Conservation (phyloP, 2,797 vertebrate species). For the Pelodytes ibericus region DNA sequence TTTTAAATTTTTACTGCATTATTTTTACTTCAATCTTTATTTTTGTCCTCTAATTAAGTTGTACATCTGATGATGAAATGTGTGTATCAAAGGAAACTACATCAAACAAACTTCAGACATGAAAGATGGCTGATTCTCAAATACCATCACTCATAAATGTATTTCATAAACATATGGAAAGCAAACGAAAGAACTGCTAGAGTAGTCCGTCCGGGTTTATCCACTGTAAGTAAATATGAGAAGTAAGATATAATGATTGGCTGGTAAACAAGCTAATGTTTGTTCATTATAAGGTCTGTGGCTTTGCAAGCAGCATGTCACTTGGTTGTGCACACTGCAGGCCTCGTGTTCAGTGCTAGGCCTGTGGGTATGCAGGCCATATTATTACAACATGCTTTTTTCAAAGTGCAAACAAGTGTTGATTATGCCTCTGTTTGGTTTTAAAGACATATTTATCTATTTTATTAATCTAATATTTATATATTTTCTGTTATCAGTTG, state of each 20-base stretch:
- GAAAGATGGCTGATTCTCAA: slow-evolving; percentile 6
- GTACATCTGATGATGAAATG: neutral
- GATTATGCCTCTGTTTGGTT: too few species aligned
- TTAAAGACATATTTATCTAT: too few species aligned
- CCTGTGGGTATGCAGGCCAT: neutral
- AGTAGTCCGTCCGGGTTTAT: neutral
- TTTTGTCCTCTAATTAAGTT: too few species aligned
- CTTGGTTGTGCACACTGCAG: neutral
- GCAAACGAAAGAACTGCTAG: neutral
- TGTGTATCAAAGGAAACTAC: neutral
- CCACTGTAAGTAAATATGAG: slow-evolving; percentile 9
- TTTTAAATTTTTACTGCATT: too few species aligned
- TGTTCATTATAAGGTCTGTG: neutral
- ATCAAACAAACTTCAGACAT: slow-evolving; percentile 12
- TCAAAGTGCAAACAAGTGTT: too few species aligned
- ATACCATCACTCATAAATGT: slow-evolving; percentile 1
- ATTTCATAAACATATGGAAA: neutral
- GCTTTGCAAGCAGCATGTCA: neutral
- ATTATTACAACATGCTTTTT: neutral
- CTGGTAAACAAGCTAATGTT: slow-evolving; percentile 3
- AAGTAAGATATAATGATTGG: slow-evolving; percentile 1
- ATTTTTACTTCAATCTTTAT: neutral
- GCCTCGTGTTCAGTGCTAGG: neutral
- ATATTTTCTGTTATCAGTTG: too few species aligned
- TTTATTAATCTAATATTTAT: too few species aligned